Evolutionary conservation across 2,113 vertebrate species (phyloP), one percentile per base, ranked within the genome.

Genomic region (Hippoglossus stenolepis): DNA sequence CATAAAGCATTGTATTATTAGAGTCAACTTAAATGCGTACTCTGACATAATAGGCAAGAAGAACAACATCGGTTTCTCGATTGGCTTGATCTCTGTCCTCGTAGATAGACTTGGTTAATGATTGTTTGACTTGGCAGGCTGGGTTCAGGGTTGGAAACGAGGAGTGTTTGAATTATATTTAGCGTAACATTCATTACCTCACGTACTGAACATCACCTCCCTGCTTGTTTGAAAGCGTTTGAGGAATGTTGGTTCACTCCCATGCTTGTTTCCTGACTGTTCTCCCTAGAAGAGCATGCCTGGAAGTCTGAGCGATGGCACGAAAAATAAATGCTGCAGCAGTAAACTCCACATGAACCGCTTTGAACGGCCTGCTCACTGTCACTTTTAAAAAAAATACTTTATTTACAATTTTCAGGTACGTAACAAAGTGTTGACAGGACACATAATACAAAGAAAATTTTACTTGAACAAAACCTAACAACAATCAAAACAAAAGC

Each of bases 201-300:
- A 62, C 18, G 0, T 47, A 11, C 38, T 40, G 70, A 21, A 12
- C 45, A 70, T 75, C 61, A 57, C 64, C 84, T 82, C 84, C 82
- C 67, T 77, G 64, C 31, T 28, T 59, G 68, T 61, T 68, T 78
- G 45, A 56, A 73, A 54, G 53, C 62, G 69, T 78, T 26, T 65
- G 63, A 88, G 86, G 89, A 92, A 92, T 92, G 87, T 68, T 74
- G 61, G 85, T 81, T 83, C 75, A 71, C 82, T 91, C 77, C 79
- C 85, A 80, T 79, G 68, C 66, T 65, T 73, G 71, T 80, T 91
- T 83, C 67, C 85, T 79, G 68, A 18, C 49, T 70, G 31, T 71
- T 79, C 38, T 79, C 59, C 64, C 57, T 45, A 26, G 15, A 51
- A 47, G 45, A 74, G 70, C 35, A 26, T 70, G 63, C 58, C 61